phyloP scores from a whole-genome alignment of 2,113 vertebrate species.

The Setophaga petechia region DNA sequence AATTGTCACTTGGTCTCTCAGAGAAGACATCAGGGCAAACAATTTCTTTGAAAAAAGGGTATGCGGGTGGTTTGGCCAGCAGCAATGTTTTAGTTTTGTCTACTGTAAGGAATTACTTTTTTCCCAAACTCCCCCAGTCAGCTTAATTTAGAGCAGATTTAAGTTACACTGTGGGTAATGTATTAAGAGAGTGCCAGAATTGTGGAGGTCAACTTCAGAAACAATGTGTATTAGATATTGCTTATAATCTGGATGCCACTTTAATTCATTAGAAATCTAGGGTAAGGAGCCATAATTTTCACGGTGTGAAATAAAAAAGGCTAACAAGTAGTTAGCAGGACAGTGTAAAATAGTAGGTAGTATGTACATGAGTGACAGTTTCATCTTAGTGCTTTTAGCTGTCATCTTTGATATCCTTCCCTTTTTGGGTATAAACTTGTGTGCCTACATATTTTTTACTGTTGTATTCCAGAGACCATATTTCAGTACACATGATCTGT shows the following conservation, averaged over 20 bases:
- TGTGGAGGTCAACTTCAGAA: background rate
- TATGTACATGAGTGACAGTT: background rate
- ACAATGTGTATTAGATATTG: background rate
- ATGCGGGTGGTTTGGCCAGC: conserved; percentile 24
- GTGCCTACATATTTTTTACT: background rate
- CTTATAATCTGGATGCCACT: background rate
- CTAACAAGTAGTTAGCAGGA: background rate
- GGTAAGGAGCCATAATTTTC: background rate
- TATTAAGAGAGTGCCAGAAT: background rate
- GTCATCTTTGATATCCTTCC: background rate
- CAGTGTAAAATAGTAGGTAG: background rate
- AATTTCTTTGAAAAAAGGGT: background rate
- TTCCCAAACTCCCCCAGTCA: background rate
- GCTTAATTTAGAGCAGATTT: conserved; percentile 27
- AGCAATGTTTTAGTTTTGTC: conserved; percentile 19
- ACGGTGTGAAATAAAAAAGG: background rate
- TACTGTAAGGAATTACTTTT: background rate
- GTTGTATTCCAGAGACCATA: background rate
- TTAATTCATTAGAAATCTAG: background rate
- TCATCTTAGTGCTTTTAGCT: background rate
- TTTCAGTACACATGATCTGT: background rate
- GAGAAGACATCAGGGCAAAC: background rate
- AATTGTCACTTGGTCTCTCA: background rate
- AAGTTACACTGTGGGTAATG: background rate
- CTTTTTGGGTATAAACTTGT: background rate